Evolutionary conservation across 2,888 invertebrate species (phyloP), one percentile per base, ranked within the genome.

Genomic region (Euplagia quadripunctaria): DNA sequence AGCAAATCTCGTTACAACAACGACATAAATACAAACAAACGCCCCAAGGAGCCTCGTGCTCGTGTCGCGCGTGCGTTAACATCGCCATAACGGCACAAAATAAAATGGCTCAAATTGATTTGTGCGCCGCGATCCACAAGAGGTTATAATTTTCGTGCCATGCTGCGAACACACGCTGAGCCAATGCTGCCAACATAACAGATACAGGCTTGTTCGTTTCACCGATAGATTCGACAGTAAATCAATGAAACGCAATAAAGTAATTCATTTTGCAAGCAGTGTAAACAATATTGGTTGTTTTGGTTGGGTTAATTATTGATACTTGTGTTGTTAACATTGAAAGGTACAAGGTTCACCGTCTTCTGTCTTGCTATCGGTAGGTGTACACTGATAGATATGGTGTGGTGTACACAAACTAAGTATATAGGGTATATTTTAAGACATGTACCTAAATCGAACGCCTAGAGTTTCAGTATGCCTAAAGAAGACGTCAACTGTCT

Each of bases 111-210:
- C 84, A 89, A 93, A 93, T 93, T 94, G 94, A 94, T 94, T 94
- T 92, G 93, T 92, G 92, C 88, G 84, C 88, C 75, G 79, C 83
- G 73, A 73, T 83, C 80, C 81, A 77, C 84, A 82, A 73, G 87
- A 92, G 92, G 94, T 93, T 94, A 93, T 94, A 94, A 94, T 94
- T 94, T 94, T 93, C 94, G 93, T 94, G 92, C 93, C 94, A 91
- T 84, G 92, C 91, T 89, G 92, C 87, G 86, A 86, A 86, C 86
- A 89, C 94, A 91, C 86, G 93, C 93, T 90, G 94, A 71, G 75
- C 64, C 75, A 72, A 72, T 72, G 92, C 86, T 86, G 89, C 87
- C 89, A 88, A 87, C 87, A 84, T 85, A 74, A 79, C 86, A 81
- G 85, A 84, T 85, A 85, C 81, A 80, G 82, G 74, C 84, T 84